Evolutionary conservation across 2,888 invertebrate species (phyloP).

Genomic region (Pinctada fucata): DNA sequence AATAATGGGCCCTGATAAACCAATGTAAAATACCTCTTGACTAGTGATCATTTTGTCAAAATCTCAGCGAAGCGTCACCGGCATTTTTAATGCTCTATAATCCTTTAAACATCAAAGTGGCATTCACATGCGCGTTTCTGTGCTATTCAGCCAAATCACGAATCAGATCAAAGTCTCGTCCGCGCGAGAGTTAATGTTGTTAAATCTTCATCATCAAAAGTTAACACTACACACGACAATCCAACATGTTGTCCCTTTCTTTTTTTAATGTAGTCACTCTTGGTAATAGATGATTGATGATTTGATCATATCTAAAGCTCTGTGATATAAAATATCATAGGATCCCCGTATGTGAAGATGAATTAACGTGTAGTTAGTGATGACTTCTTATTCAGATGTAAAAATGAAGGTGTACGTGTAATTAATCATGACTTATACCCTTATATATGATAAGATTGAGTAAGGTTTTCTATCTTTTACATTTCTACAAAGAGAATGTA

Average conservation of each 20-base stretch:
- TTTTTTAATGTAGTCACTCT: slow-evolving; percentile 19
- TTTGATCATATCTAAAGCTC: slow-evolving; percentile 17
- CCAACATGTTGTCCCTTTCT: slow-evolving; percentile 12
- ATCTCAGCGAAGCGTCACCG: slow-evolving; percentile 23
- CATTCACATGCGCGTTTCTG: slow-evolving; percentile 20
- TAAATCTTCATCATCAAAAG: slow-evolving; percentile 29
- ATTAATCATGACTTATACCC: no score
- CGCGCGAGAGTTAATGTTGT: slow-evolving; percentile 29
- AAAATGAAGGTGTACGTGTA: no score
- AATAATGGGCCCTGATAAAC: slow-evolving; percentile 10
- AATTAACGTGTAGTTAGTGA: no score
- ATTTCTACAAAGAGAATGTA: no score
- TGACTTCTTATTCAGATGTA: no score
- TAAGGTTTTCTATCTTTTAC: no score
- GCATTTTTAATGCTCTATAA: slow-evolving; percentile 31
- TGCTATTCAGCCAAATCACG: slow-evolving; percentile 13
- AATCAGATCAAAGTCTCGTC: slow-evolving; percentile 29
- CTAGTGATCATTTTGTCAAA: slow-evolving; percentile 27
- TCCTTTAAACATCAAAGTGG: slow-evolving; percentile 29
- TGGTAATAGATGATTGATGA: slow-evolving; percentile 18
- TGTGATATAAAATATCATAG: no score
- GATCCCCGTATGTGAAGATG: no score
- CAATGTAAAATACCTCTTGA: slow-evolving; percentile 24
- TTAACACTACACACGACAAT: slow-evolving; percentile 19
- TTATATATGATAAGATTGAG: no score